Conservation (phyloP, 1,140 invertebrate species). For the Drosophila watanabei region DNA sequence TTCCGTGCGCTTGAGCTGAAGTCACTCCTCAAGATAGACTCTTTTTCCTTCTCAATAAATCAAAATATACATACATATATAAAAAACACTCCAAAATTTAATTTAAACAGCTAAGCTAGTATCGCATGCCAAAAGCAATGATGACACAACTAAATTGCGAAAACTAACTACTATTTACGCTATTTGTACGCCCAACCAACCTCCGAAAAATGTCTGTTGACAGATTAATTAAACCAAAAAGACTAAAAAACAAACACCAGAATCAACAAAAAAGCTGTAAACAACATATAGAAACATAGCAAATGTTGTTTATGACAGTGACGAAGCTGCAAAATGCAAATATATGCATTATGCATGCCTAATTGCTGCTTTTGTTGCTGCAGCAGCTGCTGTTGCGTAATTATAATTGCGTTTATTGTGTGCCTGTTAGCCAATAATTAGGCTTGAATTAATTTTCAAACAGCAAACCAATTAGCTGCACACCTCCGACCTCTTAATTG, state of each 20-base stretch:
- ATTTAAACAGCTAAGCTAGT: not conserved
- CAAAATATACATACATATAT: not conserved
- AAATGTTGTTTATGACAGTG: conserved; percentile 38
- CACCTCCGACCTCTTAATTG: conserved; percentile 45
- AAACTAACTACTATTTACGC: not conserved
- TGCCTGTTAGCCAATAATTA: conserved; percentile 71
- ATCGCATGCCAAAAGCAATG: conserved; percentile 7
- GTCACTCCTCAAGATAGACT: no score
- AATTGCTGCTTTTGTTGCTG: conserved; percentile 61
- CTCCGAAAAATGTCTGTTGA: conserved; percentile 7
- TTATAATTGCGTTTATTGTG: conserved; percentile 76
- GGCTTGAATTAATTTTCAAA: conserved; percentile 78
- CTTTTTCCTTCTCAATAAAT: not conserved
- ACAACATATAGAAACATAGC: conserved; percentile 10
- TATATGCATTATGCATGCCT: conserved; percentile 57
- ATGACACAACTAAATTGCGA: conserved; percentile 34
- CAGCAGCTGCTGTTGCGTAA: conserved; percentile 42
- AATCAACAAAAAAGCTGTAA: conserved; percentile 17
- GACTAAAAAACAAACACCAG: conserved; percentile 17
- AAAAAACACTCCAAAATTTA: no score
- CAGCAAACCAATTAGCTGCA: conserved; percentile 70
- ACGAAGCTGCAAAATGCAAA: conserved; percentile 48
- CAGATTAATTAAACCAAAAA: conserved; percentile 49
- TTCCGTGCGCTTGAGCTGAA: no score
- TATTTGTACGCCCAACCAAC: not conserved